A percentile compares a stretch with the other conserved stretches of the same genome.
phyloP scores from a whole-genome alignment of 2,797 vertebrate species.

The Chrysocyon brachyurus region DNA sequence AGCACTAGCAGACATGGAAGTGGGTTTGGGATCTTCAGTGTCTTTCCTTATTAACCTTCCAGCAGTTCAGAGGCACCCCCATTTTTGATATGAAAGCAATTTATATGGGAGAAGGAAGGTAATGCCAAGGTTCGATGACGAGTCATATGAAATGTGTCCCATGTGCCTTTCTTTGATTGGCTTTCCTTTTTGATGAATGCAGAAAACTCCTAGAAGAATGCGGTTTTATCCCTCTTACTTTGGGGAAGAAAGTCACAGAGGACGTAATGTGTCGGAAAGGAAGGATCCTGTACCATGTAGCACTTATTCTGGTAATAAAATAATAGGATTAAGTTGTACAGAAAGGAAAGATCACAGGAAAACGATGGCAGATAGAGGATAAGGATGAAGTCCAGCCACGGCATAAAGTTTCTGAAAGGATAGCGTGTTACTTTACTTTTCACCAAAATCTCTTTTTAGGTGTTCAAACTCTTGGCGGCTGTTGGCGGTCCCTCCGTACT shows the following conservation, averaged over 20 bases:
- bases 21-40: background rate
- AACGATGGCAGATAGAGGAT: background rate
- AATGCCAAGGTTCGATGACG: background rate
- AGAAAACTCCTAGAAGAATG: background rate
- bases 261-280: slow-evolving; percentile 12
- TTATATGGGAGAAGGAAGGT: background rate
- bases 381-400: background rate
- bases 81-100: background rate
- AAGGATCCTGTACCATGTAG: background rate
- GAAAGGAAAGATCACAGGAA: background rate
- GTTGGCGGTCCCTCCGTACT: slow-evolving; percentile 94
- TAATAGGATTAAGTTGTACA: background rate
- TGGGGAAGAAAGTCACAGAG: slow-evolving; percentile 32
- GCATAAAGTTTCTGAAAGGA: background rate
- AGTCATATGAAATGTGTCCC: background rate
- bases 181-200: background rate
- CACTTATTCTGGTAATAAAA: background rate
- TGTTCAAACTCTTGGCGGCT: slow-evolving; percentile 94
- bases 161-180: background rate
- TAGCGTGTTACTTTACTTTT: slow-evolving; percentile 89
- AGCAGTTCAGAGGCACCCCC: background rate
- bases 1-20: background rate
- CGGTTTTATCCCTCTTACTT: background rate
- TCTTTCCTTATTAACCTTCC: slow-evolving; percentile 20
- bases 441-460: slow-evolving; percentile 90